Evolutionary conservation across 2,797 vertebrate genomes (phyloP), one percentile per base, ranked within the genome.

Genomic region (Yasuhikotakia modesta): DNA sequence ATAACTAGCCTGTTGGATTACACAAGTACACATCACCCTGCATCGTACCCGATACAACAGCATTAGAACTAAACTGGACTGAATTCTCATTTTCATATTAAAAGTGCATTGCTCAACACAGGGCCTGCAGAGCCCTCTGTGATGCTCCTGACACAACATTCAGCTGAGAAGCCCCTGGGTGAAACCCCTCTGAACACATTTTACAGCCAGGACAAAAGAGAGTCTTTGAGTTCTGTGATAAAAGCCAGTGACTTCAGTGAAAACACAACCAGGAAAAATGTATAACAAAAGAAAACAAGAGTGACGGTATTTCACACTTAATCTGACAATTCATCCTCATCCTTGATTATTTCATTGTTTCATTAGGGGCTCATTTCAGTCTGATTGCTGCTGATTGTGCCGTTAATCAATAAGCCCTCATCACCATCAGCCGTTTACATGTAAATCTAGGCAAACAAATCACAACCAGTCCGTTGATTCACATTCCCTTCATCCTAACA

Each of bases 81-180:
- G 45, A 69, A 61, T 22, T 63, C 43, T 53, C n/a, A 4, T 50
- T 72, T 30, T 19, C 16, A n/a, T 17, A 65, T 65, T 67, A 71
- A 39, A 32, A 10, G 5, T 46, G 50, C 43, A 30, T 46, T 64
- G 69, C 79, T 79, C 75, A 80, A 60, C 30, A 48, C 64, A 30
- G 43, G 65, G 55, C 30, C 43, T 69, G 78, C 50, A 68, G 55
- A 73, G 78, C 30, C 17, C 79, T 80, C 73, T 32, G 60, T 75
- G 80, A 74, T 0, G 48, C 81, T 80, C 71, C 61, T 85, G 83
- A 81, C 81, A 79, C 70, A 32, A 32, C 73, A 32, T 69, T 24
- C 43, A 70, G 58, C 55, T 55, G 57, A 48, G 69, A 82, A 68
- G 69, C 81, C 81, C 58, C 71, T 14, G 48, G 53, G 43, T 82